Evolutionary conservation across 2,888 invertebrate genomes (phyloP).

Genomic region (Pyrochroa serraticornis): DNA sequence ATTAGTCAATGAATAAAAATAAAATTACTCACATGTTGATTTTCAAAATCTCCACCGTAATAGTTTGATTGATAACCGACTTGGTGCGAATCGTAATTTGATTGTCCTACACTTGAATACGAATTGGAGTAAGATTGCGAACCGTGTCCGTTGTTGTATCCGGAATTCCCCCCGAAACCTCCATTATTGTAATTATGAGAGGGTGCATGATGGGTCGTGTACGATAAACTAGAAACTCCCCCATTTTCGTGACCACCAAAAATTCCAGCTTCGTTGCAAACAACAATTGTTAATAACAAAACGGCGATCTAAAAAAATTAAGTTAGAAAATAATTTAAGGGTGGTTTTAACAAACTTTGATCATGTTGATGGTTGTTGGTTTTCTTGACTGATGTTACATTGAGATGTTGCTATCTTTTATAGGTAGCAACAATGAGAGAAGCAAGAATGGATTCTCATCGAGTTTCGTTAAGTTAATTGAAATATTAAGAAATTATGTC

Average conservation of each 20-base stretch:
- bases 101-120: slow-evolving; percentile 7
- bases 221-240: slow-evolving; percentile 31
- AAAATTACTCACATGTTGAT: slow-evolving; percentile 27
- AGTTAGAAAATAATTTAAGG: background rate
- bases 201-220: slow-evolving; percentile 33
- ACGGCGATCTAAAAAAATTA: background rate
- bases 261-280: background rate
- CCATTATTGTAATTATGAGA: slow-evolving; percentile 7
- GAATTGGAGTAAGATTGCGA: slow-evolving; percentile 25
- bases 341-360: no score
- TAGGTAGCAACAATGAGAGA: no score
- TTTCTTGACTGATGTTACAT: no score
- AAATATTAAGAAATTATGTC: slow-evolving; percentile 21
- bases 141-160: background rate
- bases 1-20: slow-evolving; percentile 1
- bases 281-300: background rate
- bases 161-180: background rate
- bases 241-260: background rate
- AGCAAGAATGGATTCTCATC: slow-evolving; percentile 6
- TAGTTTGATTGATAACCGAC: background rate
- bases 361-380: no score
- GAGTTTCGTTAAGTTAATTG: slow-evolving; percentile 5
- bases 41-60: slow-evolving; percentile 20
- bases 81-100: no score
- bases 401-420: no score